phyloP scores from a whole-genome alignment of 2,888 invertebrate species.

The Hirtodrosophila alboralis region DNA sequence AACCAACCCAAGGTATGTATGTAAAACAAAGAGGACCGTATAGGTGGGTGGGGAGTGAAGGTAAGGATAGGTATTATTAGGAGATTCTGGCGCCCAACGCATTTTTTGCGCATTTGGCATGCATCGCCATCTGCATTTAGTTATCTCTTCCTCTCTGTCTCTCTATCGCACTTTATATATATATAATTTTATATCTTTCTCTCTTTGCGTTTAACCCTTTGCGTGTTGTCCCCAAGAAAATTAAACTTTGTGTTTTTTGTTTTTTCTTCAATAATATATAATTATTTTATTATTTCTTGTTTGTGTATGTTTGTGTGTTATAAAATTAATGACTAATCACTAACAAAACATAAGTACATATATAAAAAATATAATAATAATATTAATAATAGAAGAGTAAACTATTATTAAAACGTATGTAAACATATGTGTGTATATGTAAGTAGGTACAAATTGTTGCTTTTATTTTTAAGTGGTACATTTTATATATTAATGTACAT shows the following conservation, averaged over 20 bases:
- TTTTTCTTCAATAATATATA: slow-evolving; percentile 19
- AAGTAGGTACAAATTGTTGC: slow-evolving; percentile 33
- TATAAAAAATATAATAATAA: background rate
- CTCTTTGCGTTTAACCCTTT: slow-evolving; percentile 1
- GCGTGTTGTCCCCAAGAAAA: slow-evolving; percentile 25
- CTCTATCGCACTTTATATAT: background rate
- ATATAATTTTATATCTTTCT: background rate
- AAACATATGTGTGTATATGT: background rate
- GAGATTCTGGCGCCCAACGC: slow-evolving; percentile 48
- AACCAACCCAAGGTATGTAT: too few species aligned
- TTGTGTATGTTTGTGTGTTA: slow-evolving; percentile 26
- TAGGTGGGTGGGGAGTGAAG: background rate
- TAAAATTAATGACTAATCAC: slow-evolving; percentile 40
- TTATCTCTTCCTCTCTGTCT: background rate
- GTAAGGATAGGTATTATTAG: background rate
- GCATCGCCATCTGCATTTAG: slow-evolving; percentile 36
- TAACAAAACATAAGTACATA: slow-evolving; percentile 43
- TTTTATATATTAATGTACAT: slow-evolving; percentile 24
- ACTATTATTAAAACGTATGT: slow-evolving; percentile 20
- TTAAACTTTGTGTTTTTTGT: slow-evolving; percentile 7
- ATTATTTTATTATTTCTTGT: slow-evolving; percentile 11
- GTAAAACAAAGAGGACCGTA: too few species aligned
- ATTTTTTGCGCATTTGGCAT: slow-evolving; percentile 71
- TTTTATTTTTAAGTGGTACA: slow-evolving; percentile 26
- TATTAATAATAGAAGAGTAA: slow-evolving; percentile 6